Base-by-base conservation (phyloP, 2,113 vertebrate genomes). In the Eptatretus burgeri region DNA sequence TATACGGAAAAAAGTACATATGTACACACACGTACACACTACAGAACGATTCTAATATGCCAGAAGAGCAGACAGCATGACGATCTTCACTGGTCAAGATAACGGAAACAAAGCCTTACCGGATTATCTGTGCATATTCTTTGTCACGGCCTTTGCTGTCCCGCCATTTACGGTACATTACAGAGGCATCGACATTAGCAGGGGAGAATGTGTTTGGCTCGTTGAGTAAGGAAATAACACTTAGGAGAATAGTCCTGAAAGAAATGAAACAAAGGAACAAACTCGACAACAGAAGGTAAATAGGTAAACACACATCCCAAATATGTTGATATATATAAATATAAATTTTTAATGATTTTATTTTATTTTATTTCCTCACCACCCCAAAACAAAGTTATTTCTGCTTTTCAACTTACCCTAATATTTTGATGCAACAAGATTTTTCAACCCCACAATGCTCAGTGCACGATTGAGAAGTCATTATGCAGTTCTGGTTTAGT, bases 131-230 rank as follows among this genome's bases (percentile, higher is more conserved):
- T 0, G 82, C 81, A 72, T 95, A 95, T 69, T 95, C 86, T 52
- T 78, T 73, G 74, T 95, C 87, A 70, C 78, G 81, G 66, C 87
- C 89, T 71, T 86, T 87, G 73, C 87, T 95, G 70, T 95, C 88
- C 65, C 84, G 81, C 88, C 88, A 95, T 67, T 81, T 93, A 67
- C 88, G 76, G 75, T 94, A 95, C 88, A 95, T 95, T 70, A 95
- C 85, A 0, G 88, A 95, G 1, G 88, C 85, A 0, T 95, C 88
- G 63, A 95, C 88, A 0, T 95, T 95, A 69, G 88, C 88, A 0
- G 88, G 88, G 1, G 88, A 95, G 65, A 82, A 95, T 0, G 88
- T 93, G 78, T 95, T 95, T 62, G 88, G 88, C 66, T 95, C 88
- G 1, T 93, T 95, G 66, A 95, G 78, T 68, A 95, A 76, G 0